Conservation (phyloP, 2,797 vertebrate genomes). For the Taeniopygia guttata region DNA sequence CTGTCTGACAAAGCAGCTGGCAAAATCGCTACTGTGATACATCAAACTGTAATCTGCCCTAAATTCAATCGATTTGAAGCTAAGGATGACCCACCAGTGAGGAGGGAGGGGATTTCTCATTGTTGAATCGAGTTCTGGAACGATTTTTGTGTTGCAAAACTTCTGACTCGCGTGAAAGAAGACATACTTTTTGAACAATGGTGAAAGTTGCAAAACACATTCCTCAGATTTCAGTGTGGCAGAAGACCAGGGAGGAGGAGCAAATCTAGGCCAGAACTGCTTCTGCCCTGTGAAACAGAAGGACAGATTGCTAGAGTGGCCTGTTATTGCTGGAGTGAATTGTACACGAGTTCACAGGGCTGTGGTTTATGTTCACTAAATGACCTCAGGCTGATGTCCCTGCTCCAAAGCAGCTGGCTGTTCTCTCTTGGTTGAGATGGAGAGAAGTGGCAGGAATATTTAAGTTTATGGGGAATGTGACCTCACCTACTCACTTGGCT, state of each 20-base stretch:
- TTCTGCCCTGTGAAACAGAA: background rate
- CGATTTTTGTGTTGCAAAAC: background rate
- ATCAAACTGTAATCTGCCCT: background rate
- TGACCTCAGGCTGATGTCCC: background rate
- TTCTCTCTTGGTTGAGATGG: background rate
- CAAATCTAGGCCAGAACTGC: background rate
- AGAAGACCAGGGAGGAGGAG: background rate
- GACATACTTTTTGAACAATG: background rate
- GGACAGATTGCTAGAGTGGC: background rate
- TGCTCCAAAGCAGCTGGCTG: background rate
- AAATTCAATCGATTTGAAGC: background rate
- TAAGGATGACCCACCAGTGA: background rate
- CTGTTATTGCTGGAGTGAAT: background rate
- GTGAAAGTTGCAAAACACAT: conserved; percentile 18
- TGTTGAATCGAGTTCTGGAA: background rate
- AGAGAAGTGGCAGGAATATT: background rate
- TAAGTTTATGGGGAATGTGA: background rate
- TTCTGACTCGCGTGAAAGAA: background rate
- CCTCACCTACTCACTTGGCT: background rate
- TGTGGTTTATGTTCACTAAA: background rate
- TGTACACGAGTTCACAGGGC: background rate
- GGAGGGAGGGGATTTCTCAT: fast-evolving
- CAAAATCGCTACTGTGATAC: background rate
- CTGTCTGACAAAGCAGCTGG: background rate
- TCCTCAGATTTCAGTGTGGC: background rate